Conservation (phyloP, 2,113 vertebrate species). For the Camelus bactrianus region DNA sequence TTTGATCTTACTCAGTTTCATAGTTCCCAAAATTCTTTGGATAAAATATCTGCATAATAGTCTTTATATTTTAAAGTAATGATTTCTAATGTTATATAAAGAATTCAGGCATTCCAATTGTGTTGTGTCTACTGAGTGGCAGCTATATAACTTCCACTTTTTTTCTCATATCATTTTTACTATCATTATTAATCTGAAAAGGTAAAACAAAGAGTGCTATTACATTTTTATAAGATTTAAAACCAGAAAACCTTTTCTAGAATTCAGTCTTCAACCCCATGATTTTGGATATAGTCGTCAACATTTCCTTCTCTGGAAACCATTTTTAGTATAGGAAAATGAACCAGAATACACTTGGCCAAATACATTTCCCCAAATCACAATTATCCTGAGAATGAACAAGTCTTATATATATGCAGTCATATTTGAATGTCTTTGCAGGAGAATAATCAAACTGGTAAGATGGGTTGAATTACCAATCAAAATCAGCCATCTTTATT, state of each 20-base stretch:
- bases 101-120: neutral
- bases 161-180: neutral
- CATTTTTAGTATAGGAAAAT: neutral
- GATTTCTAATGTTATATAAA: neutral
- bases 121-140: neutral
- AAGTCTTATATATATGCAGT: neutral
- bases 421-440: constrained; percentile 8
- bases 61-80: neutral
- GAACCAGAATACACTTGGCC: neutral
- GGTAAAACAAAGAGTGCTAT: neutral
- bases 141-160: neutral
- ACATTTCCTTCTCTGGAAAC: neutral
- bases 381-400: constrained; percentile 5
- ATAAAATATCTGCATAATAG: neutral
- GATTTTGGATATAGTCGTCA: neutral
- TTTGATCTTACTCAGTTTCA: constrained; percentile 6
- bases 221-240: neutral
- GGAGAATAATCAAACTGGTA: constrained; percentile 6
- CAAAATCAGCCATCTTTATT: neutral
- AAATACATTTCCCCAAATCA: constrained; percentile 14
- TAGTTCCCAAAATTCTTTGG: neutral
- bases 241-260: neutral
- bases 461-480: neutral
- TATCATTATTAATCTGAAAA: neutral
- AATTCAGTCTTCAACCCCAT: neutral